Base-by-base conservation (phyloP, 2,797 vertebrate genomes). In the Cryptoblepharus egeriae region DNA sequence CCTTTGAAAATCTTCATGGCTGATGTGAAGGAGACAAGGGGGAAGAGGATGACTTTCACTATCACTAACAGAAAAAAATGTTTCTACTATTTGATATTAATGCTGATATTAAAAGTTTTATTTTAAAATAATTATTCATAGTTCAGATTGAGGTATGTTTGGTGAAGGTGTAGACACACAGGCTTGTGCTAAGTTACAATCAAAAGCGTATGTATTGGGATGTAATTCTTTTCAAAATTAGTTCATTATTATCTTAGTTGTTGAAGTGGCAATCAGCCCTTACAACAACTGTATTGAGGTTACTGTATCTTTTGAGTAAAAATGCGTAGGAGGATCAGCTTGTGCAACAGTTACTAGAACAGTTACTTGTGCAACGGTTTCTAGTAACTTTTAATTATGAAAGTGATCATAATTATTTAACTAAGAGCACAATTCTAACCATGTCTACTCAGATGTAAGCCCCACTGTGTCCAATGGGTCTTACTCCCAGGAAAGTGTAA, bases 311-410 rank as follows among this genome's bases (percentile, higher is more conserved):
- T 61, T 45, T 37, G 52, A 18, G 28, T 60, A 22, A 65, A 83
- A 13, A 39, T 42, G 28, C 30, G 67, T 67, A 67, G 30, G 39
- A 55, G 26, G 37, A 0, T 1, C 30, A 0, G 22, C n/a, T 30
- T 2, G 26, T 0, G 5, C 20, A 77, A 37, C 0, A 55, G 28
- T 11, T 18, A 2, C 1, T 11, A 1, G 0, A 12, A n/a, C n/a
- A n/a, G n/a, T n/a, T n/a, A n/a, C n/a, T 30, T 2, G 26, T 0
- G 5, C 20, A 77, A 37, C 0, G 45, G 28, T 11, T 18, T 1
- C 1, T 11, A 1, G 0, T n/a, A n/a, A n/a, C n/a, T n/a, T n/a
- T n/a, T n/a, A n/a, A n/a, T n/a, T n/a, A n/a, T n/a, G n/a, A 12
- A 10, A 9, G n/a, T 24, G 35, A n/a, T 7, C 28, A 11, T 20